phyloP scores from a whole-genome alignment of 2,888 invertebrate genomes.

The Charanyca ferruginea region DNA sequence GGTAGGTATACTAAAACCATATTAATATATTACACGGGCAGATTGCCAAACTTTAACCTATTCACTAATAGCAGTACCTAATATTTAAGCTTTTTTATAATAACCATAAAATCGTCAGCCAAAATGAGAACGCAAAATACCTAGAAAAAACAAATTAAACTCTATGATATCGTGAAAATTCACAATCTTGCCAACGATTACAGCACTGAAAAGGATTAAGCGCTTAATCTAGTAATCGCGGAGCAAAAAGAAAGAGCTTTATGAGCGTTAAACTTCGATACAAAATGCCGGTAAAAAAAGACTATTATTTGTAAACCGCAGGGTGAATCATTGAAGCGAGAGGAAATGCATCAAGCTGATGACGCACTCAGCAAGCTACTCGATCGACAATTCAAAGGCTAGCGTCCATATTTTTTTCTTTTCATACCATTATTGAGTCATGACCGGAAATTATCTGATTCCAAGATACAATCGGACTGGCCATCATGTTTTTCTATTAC shows the following conservation, averaged over 20 bases:
- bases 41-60: background rate
- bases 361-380: constrained; percentile 35
- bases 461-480: constrained; percentile 35
- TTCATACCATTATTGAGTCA: constrained; percentile 42
- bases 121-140: constrained; percentile 1
- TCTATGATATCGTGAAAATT: constrained; percentile 14
- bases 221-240: constrained; percentile 34
- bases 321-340: constrained; percentile 46
- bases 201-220: constrained; percentile 32
- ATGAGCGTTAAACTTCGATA: constrained; percentile 25
- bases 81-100: no score
- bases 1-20: background rate
- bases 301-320: constrained; percentile 34
- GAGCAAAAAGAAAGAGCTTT: constrained; percentile 23
- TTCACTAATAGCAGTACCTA: no score
- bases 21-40: background rate
- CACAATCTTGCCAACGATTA: constrained; percentile 16
- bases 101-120: background rate
- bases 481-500: constrained; percentile 33
- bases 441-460: constrained; percentile 53
- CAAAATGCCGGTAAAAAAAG: constrained; percentile 30
- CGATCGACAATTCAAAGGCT: constrained; percentile 33
- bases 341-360: constrained; percentile 45
- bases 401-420: constrained; percentile 22
- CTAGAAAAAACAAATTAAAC: constrained; percentile 28